These are phyloP conservation scores for Linepithema humile DNA, from an alignment of 1,140 invertebrate species.

Conservation along the genomic window DNA sequence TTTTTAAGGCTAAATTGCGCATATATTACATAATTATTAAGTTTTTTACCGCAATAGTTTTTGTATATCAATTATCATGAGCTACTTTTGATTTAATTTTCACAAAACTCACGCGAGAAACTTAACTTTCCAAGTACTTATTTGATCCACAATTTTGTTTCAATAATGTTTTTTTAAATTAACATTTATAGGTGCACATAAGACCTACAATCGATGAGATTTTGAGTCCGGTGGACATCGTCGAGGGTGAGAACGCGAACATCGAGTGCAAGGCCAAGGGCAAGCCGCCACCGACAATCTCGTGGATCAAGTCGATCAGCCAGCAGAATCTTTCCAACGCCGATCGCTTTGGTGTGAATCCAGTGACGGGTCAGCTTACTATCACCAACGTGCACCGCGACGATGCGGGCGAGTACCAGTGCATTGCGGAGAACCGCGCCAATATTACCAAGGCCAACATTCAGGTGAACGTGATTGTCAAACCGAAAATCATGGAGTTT, in stretches of 20 bases:
- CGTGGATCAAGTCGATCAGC: conserved; percentile 90
- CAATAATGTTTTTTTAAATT: neutral
- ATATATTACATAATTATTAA: too few relatives aligned
- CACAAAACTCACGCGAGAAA: too few relatives aligned
- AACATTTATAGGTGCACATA: conserved; percentile 88
- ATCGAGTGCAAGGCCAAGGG: conserved; percentile 91
- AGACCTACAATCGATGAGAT: conserved; percentile 89
- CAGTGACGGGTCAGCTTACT: conserved; percentile 88
- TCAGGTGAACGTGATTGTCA: conserved; percentile 88
- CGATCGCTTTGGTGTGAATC: conserved; percentile 91
- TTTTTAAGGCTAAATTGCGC: too few relatives aligned
- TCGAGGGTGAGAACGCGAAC: conserved; percentile 91
- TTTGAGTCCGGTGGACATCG: conserved; percentile 86
- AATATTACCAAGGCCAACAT: conserved; percentile 88
- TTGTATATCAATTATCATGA: too few relatives aligned
- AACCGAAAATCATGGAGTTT: conserved; percentile 92
- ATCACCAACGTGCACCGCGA: conserved; percentile 91
- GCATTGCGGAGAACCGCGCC: conserved; percentile 92
- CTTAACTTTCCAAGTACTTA: too few relatives aligned
- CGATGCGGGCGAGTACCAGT: conserved; percentile 92
- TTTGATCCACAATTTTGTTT: neutral
- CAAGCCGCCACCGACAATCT: conserved; percentile 92
- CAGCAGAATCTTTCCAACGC: conserved; percentile 88
- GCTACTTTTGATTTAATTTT: too few relatives aligned
- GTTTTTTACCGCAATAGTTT: too few relatives aligned